Percentiles rank a stretch among this genome's conserved stretches.
Conservation (phyloP, 2,113 vertebrate species). For the Gadus chalcogrammus region DNA sequence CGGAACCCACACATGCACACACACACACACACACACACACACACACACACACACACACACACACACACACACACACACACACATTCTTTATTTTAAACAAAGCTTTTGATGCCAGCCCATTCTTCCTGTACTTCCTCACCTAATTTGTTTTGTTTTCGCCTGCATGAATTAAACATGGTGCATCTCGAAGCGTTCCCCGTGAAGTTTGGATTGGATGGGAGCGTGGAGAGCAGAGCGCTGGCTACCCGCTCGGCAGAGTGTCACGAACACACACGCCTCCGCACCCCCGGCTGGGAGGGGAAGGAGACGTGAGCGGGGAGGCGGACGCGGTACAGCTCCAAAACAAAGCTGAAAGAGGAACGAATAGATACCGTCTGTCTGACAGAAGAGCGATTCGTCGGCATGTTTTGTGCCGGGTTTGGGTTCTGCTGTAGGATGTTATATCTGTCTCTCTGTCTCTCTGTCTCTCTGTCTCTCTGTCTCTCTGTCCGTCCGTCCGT, state of each 20-base stretch:
- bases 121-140: background rate
- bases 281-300: background rate
- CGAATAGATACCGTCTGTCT: too few relatives aligned
- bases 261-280: conserved; percentile 16
- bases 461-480: too few relatives aligned
- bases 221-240: conserved; percentile 19
- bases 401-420: too few relatives aligned
- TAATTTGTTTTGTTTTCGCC: conserved; percentile 27
- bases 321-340: background rate
- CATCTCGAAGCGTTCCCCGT: conserved; percentile 19
- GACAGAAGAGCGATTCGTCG: too few relatives aligned
- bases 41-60: conserved; percentile 5
- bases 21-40: conserved; percentile 15
- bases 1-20: background rate
- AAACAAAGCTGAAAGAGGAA: too few relatives aligned
- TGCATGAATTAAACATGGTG: conserved; percentile 54
- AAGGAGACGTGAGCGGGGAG: background rate
- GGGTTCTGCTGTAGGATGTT: too few relatives aligned
- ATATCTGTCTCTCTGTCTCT: too few relatives aligned
- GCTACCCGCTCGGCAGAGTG: background rate
- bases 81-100: conserved; percentile 16
- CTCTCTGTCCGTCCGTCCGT: too few relatives aligned
- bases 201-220: conserved; percentile 25
- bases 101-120: background rate
- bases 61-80: conserved; percentile 16